phyloP scores from a whole-genome alignment of 2,888 invertebrate genomes.

The Sinotaia quadrata region DNA sequence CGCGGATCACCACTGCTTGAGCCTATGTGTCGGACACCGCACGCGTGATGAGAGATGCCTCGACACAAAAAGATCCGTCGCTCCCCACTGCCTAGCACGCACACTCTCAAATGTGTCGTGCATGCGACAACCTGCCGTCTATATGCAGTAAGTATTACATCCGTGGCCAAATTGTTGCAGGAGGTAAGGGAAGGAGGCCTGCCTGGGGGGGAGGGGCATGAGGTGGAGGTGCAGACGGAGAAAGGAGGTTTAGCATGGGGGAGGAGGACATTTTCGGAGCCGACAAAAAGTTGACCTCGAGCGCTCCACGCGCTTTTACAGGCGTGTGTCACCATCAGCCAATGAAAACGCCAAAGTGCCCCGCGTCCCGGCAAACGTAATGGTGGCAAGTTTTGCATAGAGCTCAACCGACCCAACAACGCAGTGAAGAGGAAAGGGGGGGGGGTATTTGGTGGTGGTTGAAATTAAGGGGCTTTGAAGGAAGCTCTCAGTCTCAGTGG shows the following conservation, averaged over 20 bases:
- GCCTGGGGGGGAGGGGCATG: background rate
- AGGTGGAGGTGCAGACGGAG: no score
- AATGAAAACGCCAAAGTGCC: constrained; percentile 28
- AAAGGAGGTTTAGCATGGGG: no score
- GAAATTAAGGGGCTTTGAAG: no score
- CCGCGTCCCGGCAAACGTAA: constrained; percentile 6
- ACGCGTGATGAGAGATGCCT: background rate
- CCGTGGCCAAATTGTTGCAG: constrained; percentile 12
- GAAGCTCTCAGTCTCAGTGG: no score
- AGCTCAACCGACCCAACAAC: constrained; percentile 11
- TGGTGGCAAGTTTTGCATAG: constrained; percentile 28
- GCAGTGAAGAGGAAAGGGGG: background rate
- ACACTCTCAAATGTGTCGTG: constrained; percentile 14
- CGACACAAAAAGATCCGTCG: no score
- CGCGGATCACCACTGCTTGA: no score
- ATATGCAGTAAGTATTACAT: constrained; percentile 26
- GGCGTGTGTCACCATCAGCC: constrained; percentile 37
- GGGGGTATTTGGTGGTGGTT: no score
- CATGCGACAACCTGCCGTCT: constrained; percentile 21
- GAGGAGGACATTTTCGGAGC: constrained; percentile 29
- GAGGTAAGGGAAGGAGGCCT: background rate
- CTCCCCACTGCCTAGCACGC: no score
- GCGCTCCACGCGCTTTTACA: constrained; percentile 23
- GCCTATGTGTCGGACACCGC: background rate
- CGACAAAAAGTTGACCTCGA: constrained; percentile 30